Conservation (phyloP, 2,888 invertebrate genomes). For the Ormyrus thymus region DNA sequence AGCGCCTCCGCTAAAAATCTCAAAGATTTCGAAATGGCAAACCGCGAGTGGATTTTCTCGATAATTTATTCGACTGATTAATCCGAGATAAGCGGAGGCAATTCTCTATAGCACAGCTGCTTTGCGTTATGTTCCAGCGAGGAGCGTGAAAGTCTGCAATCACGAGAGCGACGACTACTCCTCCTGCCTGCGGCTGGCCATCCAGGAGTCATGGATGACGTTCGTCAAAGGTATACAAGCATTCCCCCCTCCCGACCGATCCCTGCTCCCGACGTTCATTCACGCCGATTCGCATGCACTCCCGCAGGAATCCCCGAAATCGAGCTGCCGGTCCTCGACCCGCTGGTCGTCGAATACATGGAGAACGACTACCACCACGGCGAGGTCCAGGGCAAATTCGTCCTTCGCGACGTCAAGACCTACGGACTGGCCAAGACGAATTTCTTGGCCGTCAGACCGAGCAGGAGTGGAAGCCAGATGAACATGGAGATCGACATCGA, state of each 20-base stretch:
- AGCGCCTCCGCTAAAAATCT: neutral
- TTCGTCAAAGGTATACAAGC: slow-evolving; percentile 65
- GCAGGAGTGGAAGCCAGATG: slow-evolving; percentile 77
- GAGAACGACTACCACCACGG: slow-evolving; percentile 72
- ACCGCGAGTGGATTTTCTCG: neutral
- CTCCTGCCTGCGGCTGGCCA: slow-evolving; percentile 70
- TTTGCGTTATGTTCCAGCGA: slow-evolving; percentile 56
- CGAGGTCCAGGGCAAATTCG: slow-evolving; percentile 75
- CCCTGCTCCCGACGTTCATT: neutral
- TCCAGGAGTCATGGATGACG: slow-evolving; percentile 71
- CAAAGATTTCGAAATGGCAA: neutral
- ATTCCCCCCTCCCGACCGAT: slow-evolving; percentile 2
- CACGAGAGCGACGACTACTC: slow-evolving; percentile 66
- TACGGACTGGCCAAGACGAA: slow-evolving; percentile 77
- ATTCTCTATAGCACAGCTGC: no score
- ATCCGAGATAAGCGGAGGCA: no score
- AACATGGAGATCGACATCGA: slow-evolving; percentile 79
- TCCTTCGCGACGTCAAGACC: slow-evolving; percentile 77
- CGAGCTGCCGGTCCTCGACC: slow-evolving; percentile 77
- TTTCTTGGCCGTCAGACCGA: slow-evolving; percentile 78
- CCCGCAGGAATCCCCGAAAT: slow-evolving; percentile 76
- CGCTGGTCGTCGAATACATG: slow-evolving; percentile 75
- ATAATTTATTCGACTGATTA: no score
- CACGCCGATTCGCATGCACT: neutral
- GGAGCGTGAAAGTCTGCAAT: slow-evolving; percentile 67